Evolutionary conservation across 2,113 vertebrate species (phyloP), one percentile per base, ranked within the genome.

Genomic region (Cervus canadensis): DNA sequence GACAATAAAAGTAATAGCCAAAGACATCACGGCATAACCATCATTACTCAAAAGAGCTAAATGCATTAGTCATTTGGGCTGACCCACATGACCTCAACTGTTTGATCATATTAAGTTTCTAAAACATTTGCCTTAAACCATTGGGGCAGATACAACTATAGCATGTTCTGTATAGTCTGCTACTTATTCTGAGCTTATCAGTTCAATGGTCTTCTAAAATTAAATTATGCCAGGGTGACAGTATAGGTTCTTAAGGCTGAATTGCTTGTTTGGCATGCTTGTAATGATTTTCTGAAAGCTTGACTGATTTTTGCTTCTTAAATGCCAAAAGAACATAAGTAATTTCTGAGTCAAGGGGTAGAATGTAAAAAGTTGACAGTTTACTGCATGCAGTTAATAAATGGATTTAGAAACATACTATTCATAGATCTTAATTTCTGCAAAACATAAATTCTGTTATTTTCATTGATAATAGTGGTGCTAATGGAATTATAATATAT

Each of bases 201-300:
- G 6, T 95, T 81, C 3, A 97, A 11, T 76, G 56, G 28, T 16
- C 40, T 94, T 36, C 71, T 93, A 60, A 89, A 71, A 92, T 97
- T 98, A 96, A 81, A 95, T 98, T 97, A 92, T 74, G 74, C 97
- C 95, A 15, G 4, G 4, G 16, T 94, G 78, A 92, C 78, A 96
- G 89, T 45, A 17, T 91, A 94, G 1, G 1, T 95, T 98, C 97
- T 96, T 62, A 92, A 96, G 26, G 45, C 23, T 83, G 28, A n/a
- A 62, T 83, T 76, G 36, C 23, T 62, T 62, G 21, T 67, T n/a
- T 59, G 11, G 16, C 25, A 11, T 95, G 52, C 54, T 23, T 88
- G 36, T 26, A 88, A 48, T 67, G 60, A 71, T 56, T 48, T 19
- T 89, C 91, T 76, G 26, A 78, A 74, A 98, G 33, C 33, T 33